phyloP scores from a whole-genome alignment of 2,888 invertebrate species.

The Morpho achilles region DNA sequence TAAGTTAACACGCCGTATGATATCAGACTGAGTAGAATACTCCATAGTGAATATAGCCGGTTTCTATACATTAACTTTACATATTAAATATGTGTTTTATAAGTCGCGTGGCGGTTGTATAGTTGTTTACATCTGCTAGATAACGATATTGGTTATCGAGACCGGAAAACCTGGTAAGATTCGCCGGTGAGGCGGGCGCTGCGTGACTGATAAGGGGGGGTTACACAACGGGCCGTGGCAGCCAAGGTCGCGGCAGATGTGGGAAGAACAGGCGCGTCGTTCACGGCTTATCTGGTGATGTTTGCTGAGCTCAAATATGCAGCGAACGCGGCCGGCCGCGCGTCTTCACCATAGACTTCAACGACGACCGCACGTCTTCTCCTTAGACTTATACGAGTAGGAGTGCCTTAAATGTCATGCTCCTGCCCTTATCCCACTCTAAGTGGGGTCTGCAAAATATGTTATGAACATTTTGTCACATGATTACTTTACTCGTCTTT shows the following conservation, averaged over 20 bases:
- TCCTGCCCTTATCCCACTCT: no score
- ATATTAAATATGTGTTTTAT: background rate
- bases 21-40: no score
- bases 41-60: no score
- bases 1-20: no score
- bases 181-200: slow-evolving; percentile 52
- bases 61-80: no score
- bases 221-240: slow-evolving; percentile 65
- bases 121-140: slow-evolving; percentile 44
- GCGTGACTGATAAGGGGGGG: slow-evolving; percentile 71
- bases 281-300: slow-evolving; percentile 68
- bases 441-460: no score
- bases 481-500: no score
- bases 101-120: slow-evolving; percentile 25
- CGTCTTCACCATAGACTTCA: slow-evolving; percentile 28
- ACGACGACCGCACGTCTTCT: slow-evolving; percentile 38
- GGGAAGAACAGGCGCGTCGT: slow-evolving; percentile 71
- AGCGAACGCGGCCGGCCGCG: slow-evolving; percentile 44
- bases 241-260: slow-evolving; percentile 77
- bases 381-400: background rate
- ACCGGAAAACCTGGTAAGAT: slow-evolving; percentile 69
- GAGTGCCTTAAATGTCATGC: no score
- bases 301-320: slow-evolving; percentile 70
- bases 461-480: no score
- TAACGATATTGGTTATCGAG: slow-evolving; percentile 54